Percentiles rank a stretch among this genome's conserved stretches.
phyloP scores from a whole-genome alignment of 2,113 vertebrate species.

The Aptenodytes patagonicus region DNA sequence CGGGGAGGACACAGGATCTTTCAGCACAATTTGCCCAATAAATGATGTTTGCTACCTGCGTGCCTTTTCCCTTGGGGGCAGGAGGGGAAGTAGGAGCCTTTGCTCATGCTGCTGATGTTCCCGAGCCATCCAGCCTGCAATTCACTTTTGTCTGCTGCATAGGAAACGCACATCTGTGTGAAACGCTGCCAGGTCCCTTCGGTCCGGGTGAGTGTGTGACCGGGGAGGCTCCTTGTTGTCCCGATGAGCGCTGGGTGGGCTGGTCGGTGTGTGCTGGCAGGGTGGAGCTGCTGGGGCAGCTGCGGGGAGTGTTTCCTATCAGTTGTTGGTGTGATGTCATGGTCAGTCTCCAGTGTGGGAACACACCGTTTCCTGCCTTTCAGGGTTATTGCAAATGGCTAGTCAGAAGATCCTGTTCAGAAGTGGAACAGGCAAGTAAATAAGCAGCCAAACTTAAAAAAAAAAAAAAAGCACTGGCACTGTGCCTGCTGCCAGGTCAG shows the following conservation, averaged over 20 bases:
- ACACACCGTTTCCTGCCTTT: background rate
- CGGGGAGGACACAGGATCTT: background rate
- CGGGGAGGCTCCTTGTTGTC: background rate
- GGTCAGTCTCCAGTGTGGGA: background rate
- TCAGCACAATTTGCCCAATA: background rate
- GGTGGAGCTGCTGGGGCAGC: background rate
- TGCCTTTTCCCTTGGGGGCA: background rate
- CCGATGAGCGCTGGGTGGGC: background rate
- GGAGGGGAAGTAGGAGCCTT: background rate
- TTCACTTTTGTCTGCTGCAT: accelerated
- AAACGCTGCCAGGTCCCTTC: background rate
- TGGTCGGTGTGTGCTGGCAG: background rate
- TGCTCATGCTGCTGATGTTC: background rate
- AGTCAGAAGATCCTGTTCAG: background rate
- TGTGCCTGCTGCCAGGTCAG: background rate
- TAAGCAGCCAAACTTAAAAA: background rate
- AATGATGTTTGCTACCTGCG: background rate
- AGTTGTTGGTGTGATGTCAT: background rate
- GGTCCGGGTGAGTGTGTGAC: background rate
- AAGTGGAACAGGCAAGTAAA: background rate
- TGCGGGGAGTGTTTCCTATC: background rate
- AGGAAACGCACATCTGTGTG: background rate
- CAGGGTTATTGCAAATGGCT: background rate
- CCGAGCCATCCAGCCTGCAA: background rate
- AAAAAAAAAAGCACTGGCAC: background rate